Conservation (phyloP, 2,797 vertebrate genomes). For the Xenopus petersii region DNA sequence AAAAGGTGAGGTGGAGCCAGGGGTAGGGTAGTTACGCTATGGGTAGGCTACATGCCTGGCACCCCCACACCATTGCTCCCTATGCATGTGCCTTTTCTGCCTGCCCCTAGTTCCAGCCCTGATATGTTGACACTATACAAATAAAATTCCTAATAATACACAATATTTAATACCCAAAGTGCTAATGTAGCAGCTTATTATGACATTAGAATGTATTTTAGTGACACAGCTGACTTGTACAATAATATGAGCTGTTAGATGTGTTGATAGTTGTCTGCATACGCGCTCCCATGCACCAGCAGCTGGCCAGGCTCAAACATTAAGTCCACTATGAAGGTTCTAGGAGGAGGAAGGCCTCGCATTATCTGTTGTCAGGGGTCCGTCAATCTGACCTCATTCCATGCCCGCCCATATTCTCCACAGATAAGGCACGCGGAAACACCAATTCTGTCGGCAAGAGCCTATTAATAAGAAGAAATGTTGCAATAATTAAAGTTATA, state of each 20-base stretch:
- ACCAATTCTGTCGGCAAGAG: constrained; percentile 80
- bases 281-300: constrained; percentile 65
- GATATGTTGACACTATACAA: too few relatives aligned
- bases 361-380: constrained; percentile 52
- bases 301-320: constrained; percentile 82
- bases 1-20: too few relatives aligned
- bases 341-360: constrained; percentile 55
- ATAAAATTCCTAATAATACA: too few relatives aligned
- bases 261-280: constrained; percentile 73
- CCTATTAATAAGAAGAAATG: constrained; percentile 61
- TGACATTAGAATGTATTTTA: too few relatives aligned
- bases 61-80: too few relatives aligned
- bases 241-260: constrained; percentile 46
- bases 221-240: too few relatives aligned
- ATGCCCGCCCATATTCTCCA: constrained; percentile 81
- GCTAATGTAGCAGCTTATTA: too few relatives aligned
- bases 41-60: too few relatives aligned
- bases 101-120: too few relatives aligned
- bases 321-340: constrained; percentile 77
- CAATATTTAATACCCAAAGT: too few relatives aligned
- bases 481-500: neutral
- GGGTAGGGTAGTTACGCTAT: too few relatives aligned
- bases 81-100: too few relatives aligned
- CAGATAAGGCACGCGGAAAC: constrained; percentile 77
- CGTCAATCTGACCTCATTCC: constrained; percentile 84